Conservation (phyloP, 2,888 invertebrate genomes). For the Limnephilus auricula region DNA sequence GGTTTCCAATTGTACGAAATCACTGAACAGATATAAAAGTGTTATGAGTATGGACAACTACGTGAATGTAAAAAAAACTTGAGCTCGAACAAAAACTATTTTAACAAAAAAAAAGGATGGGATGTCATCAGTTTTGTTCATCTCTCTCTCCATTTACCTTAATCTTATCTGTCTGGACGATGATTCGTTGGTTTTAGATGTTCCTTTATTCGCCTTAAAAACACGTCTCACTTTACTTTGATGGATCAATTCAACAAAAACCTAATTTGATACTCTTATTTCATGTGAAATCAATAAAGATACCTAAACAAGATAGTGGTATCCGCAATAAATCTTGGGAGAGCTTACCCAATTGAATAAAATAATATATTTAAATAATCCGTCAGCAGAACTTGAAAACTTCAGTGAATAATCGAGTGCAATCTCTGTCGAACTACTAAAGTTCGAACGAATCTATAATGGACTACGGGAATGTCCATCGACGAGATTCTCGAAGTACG, state of each 20-base stretch:
- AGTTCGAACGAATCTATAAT: neutral
- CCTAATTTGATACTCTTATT: neutral
- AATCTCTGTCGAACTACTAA: neutral
- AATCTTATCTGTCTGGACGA: neutral
- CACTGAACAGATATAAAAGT: neutral
- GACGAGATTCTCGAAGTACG: slow-evolving; percentile 8
- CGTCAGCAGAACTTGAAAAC: neutral
- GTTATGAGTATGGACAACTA: neutral
- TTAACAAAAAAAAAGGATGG: neutral
- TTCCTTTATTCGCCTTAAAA: slow-evolving; percentile 2
- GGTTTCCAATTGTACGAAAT: neutral
- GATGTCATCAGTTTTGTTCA: neutral
- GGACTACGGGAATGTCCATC: neutral
- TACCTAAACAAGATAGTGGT: neutral
- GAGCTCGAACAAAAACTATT: neutral
- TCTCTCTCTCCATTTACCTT: neutral
- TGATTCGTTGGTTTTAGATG: neutral
- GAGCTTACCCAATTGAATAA: neutral
- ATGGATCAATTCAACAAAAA: neutral
- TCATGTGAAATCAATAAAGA: no score
- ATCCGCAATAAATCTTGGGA: neutral
- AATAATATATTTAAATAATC: neutral
- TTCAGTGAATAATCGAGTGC: neutral
- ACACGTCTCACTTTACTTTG: neutral
- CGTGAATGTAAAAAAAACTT: neutral